Base-by-base conservation (phyloP, 2,113 vertebrate species). In the Nanorana parkeri region DNA sequence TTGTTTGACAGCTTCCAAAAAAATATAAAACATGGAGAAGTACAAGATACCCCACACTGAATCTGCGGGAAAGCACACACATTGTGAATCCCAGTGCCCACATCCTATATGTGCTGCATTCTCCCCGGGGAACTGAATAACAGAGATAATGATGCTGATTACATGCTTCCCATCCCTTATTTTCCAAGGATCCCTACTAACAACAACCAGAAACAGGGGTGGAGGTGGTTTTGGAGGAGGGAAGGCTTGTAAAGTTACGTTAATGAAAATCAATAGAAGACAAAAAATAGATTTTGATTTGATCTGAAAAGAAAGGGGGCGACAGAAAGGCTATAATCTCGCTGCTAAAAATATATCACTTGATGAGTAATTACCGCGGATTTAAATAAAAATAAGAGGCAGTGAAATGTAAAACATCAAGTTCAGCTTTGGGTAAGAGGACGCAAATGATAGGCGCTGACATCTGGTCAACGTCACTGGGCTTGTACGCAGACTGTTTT, bases 391-490 rank as follows among this genome's bases (percentile, higher is more conserved):
- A 72, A 54, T n/a, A 55, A 72, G 68, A 73, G 17, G 69, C 69
- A 73, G 29, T 32, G 69, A 58, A 73, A 56, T 73, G 69, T 32
- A 54, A 56, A 73, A 73, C 69, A 73, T 73, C 51, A 56, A 73
- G 56, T 73, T 29, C 69, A 56, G 69, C 69, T 73, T 41, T 5
- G 54, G 69, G 69, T 52, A 32, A 32, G 29, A 32, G 69, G 52
- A 58, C 54, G 8, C 1, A n/a, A 73, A 32, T 58, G 24, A 58
- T 26, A 56, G 69, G 28, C 23, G 52, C 69, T 73, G 52, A 73
- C 26, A 73, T 73, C 69, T 73, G 69, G 24, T 13, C 28, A 54
- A 73, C 54, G 52, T 73, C 68, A 72, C 23, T 24, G 68, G 23
- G 51, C 41, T 55, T 52, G 24, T 56, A 26, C 69, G 17, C 24